Percentiles rank a stretch among this genome's conserved stretches.
Conservation (phyloP, 2,797 vertebrate genomes). For the Pipistrellus pipistrellus region DNA sequence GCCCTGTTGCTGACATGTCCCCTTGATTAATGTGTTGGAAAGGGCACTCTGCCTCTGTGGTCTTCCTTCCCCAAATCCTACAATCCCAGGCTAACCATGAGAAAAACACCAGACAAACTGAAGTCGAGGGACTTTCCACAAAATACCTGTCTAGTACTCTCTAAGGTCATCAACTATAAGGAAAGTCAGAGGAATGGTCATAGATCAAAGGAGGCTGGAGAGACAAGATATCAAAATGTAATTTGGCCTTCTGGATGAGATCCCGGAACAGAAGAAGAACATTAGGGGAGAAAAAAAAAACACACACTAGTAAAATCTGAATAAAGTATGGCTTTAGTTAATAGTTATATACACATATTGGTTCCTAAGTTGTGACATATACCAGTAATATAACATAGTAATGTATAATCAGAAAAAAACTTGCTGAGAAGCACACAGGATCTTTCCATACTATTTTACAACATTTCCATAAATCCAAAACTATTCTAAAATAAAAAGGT, state of each 20-base stretch:
- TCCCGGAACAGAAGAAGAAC: neutral
- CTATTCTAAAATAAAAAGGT: neutral
- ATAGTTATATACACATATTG: neutral
- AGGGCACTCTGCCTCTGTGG: neutral
- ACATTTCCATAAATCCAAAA: neutral
- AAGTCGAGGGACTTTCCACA: neutral
- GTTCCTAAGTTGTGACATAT: neutral
- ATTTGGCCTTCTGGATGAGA: neutral
- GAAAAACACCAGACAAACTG: neutral
- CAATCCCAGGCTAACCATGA: neutral
- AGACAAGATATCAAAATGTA: neutral
- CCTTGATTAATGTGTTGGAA: neutral
- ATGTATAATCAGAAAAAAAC: neutral
- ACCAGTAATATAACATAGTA: neutral
- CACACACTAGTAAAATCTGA: neutral
- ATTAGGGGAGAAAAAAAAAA: neutral
- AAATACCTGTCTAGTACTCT: neutral
- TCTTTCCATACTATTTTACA: neutral
- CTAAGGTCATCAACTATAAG: neutral
- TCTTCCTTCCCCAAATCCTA: neutral
- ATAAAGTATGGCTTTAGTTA: neutral
- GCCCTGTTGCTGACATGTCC: neutral
- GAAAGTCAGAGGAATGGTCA: neutral
- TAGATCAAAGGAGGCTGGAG: neutral
- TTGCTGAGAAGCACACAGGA: no score